These are phyloP conservation scores for Micropoecilia bifurca DNA, from an alignment of 2,797 vertebrate species.

Conservation along the genomic window DNA sequence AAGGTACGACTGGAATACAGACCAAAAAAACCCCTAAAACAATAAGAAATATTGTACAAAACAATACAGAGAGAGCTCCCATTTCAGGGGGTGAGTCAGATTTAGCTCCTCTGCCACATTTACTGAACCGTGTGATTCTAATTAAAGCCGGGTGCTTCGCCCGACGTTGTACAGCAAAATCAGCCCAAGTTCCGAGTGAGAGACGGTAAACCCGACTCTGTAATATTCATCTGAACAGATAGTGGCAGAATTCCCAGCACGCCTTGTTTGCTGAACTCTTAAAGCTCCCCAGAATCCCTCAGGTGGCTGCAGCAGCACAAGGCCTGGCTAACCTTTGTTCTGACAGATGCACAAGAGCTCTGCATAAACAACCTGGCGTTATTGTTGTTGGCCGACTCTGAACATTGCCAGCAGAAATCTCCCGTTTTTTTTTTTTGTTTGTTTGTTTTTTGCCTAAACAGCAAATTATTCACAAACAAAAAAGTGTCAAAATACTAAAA, in stretches of 20 bases:
- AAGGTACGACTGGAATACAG: not conserved
- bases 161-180: not conserved
- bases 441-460: not conserved
- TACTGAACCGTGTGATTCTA: not conserved
- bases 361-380: not conserved
- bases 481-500: not conserved
- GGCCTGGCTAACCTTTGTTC: not conserved
- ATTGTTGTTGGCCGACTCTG: not conserved
- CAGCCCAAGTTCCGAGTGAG: not conserved
- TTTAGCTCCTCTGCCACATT: not conserved
- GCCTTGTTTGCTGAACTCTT: constrained; percentile 4
- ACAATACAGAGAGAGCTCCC: not conserved
- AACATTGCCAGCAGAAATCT: not conserved
- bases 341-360: not conserved
- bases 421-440: too few relatives aligned
- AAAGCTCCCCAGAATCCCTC: constrained; percentile 3
- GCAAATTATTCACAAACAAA: not conserved
- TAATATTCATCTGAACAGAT: not conserved
- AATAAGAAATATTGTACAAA: not conserved
- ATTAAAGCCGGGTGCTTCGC: not conserved
- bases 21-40: not conserved
- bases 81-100: not conserved
- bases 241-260: not conserved
- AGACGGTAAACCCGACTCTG: not conserved
- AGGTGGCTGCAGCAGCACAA: constrained; percentile 10